Conservation (phyloP, 2,113 vertebrate species). For the Catharus minimus region DNA sequence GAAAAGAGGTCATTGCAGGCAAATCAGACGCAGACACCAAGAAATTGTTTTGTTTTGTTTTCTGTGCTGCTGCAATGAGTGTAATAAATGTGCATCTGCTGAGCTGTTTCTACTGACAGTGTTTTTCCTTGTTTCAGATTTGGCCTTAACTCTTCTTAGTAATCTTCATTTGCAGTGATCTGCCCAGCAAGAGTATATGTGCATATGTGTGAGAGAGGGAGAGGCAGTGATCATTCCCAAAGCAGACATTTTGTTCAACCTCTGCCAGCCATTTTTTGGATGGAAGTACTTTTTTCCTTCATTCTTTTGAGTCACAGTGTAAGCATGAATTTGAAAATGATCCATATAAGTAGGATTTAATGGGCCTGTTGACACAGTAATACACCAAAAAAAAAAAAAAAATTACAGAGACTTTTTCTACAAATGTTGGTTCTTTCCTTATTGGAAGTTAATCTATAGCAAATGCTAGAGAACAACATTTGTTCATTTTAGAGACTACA, state of each 20-base stretch:
- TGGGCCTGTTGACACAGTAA: slow-evolving; percentile 20
- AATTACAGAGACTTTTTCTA: slow-evolving; percentile 41
- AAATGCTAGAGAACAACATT: slow-evolving; percentile 22
- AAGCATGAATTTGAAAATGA: slow-evolving; percentile 70
- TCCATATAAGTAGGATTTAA: slow-evolving; percentile 64
- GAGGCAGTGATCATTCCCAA: slow-evolving; percentile 42
- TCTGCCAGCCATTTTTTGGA: slow-evolving; percentile 48
- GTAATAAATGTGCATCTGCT: slow-evolving; percentile 38
- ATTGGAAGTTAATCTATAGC: background rate
- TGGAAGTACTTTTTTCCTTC: background rate
- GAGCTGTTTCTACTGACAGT: slow-evolving; percentile 10
- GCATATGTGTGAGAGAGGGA: background rate
- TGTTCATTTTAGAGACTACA: slow-evolving; percentile 11
- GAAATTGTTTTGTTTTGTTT: slow-evolving; percentile 19
- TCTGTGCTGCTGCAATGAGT: slow-evolving; percentile 37
- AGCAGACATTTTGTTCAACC: slow-evolving; percentile 42
- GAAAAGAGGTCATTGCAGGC: slow-evolving; percentile 49
- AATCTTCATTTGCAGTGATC: slow-evolving; percentile 16
- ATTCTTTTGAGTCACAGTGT: slow-evolving; percentile 47
- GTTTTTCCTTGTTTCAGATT: slow-evolving; percentile 57
- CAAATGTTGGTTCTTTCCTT: background rate
- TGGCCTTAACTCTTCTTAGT: slow-evolving; percentile 28
- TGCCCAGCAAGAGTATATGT: background rate
- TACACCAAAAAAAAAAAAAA: slow-evolving; percentile 51
- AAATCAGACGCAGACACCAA: slow-evolving; percentile 47